Evolutionary conservation across 2,888 invertebrate genomes (phyloP).

Genomic region (Pyralis farinalis): DNA sequence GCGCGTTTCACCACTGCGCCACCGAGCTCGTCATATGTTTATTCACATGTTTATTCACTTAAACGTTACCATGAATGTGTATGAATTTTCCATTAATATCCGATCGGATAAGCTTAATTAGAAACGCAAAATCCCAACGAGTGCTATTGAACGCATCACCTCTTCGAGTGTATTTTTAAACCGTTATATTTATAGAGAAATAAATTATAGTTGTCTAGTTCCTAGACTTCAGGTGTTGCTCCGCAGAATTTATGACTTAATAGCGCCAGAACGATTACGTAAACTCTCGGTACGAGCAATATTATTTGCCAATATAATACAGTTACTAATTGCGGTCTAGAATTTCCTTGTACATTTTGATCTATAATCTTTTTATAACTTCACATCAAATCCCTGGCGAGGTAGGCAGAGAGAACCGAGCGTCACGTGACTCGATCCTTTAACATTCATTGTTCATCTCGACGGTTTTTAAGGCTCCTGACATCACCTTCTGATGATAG

Average conservation of each 20-base stretch:
- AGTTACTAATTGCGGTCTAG: constrained; percentile 12
- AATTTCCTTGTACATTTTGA: background rate
- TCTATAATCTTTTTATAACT: too few species aligned
- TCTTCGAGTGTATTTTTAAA: background rate
- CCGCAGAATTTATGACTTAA: background rate
- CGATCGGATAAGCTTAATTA: constrained; percentile 24
- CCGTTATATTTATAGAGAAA: background rate
- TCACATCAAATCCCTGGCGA: too few species aligned
- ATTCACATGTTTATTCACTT: too few species aligned
- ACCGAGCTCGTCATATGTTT: too few species aligned
- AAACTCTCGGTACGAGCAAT: background rate
- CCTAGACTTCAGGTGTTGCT: constrained; percentile 3
- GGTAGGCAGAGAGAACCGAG: too few species aligned
- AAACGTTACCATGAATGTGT: too few species aligned
- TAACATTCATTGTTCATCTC: too few species aligned
- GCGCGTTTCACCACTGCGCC: too few species aligned
- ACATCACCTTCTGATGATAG: too few species aligned
- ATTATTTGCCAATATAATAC: background rate
- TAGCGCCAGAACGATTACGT: background rate
- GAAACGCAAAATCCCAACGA: constrained; percentile 14
- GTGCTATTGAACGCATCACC: background rate
- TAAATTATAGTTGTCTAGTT: background rate
- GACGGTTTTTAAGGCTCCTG: too few species aligned
- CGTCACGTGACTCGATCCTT: too few species aligned
- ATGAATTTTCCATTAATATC: constrained; percentile 8